Conservation (phyloP, 1,140 invertebrate genomes). For the Cherax destructor region DNA sequence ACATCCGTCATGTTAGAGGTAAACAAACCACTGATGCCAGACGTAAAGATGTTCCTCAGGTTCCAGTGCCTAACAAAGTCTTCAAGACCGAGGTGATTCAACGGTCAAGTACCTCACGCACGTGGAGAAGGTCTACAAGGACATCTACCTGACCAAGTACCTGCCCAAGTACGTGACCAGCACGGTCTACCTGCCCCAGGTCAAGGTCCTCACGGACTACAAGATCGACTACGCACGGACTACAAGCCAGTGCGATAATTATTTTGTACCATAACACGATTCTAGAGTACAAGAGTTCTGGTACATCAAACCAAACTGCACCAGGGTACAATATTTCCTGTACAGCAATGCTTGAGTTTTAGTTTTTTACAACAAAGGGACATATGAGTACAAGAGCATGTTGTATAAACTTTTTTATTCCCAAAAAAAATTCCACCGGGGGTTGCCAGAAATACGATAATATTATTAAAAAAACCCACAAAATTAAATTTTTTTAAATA, state of each 20-base stretch:
- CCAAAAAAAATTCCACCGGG: too few species aligned
- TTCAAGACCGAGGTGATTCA: not conserved
- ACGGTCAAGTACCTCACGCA: not conserved
- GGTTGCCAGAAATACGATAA: too few species aligned
- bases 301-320: too few species aligned
- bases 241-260: constrained; percentile 1
- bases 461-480: too few species aligned
- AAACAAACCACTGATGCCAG: not conserved
- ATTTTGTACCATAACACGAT: too few species aligned
- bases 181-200: not conserved
- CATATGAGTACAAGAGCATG: too few species aligned
- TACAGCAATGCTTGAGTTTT: too few species aligned
- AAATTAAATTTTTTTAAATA: too few species aligned
- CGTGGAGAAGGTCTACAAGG: not conserved
- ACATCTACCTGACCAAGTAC: not conserved
- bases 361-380: too few species aligned
- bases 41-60: not conserved
- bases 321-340: too few species aligned
- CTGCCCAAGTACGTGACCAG: constrained; percentile 6
- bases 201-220: constrained; percentile 5
- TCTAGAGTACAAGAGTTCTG: too few species aligned
- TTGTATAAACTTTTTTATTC: too few species aligned
- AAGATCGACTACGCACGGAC: constrained; percentile 7
- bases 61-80: not conserved
- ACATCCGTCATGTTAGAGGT: not conserved